phyloP scores from a whole-genome alignment of 2,888 invertebrate genomes.

The Prosapia bicincta region DNA sequence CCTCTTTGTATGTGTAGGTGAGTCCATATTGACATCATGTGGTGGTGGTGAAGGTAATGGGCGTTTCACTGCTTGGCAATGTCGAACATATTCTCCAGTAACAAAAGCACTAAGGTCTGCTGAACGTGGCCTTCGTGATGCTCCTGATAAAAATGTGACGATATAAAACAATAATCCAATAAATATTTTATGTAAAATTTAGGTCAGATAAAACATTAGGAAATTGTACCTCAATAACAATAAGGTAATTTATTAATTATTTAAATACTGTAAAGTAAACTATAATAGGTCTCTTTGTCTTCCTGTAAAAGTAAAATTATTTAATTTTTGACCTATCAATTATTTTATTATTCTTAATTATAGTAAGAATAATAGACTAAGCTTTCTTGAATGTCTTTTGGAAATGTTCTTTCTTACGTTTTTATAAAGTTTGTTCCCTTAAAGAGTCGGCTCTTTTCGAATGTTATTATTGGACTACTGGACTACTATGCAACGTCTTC shows the following conservation, averaged over 20 bases:
- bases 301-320: too few species aligned
- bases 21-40: constrained; percentile 72
- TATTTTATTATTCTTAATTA: too few species aligned
- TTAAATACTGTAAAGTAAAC: background rate
- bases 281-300: too few species aligned
- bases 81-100: constrained; percentile 67
- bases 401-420: too few species aligned
- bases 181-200: too few species aligned
- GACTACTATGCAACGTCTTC: too few species aligned
- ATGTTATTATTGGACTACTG: too few species aligned
- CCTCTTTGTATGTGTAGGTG: constrained; percentile 70
- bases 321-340: too few species aligned
- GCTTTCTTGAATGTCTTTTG: too few species aligned
- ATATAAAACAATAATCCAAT: background rate
- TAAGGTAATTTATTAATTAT: background rate
- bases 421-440: too few species aligned
- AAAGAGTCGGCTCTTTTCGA: too few species aligned
- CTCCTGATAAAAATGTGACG: constrained; percentile 41
- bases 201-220: background rate
- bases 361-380: too few species aligned
- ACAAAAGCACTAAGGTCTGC: constrained; percentile 69
- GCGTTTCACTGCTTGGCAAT: constrained; percentile 55
- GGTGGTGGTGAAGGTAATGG: constrained; percentile 55
- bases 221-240: background rate
- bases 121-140: constrained; percentile 50